Evolutionary conservation across 2,888 invertebrate species (phyloP).

Genomic region (Lampropteryx suffumata): DNA sequence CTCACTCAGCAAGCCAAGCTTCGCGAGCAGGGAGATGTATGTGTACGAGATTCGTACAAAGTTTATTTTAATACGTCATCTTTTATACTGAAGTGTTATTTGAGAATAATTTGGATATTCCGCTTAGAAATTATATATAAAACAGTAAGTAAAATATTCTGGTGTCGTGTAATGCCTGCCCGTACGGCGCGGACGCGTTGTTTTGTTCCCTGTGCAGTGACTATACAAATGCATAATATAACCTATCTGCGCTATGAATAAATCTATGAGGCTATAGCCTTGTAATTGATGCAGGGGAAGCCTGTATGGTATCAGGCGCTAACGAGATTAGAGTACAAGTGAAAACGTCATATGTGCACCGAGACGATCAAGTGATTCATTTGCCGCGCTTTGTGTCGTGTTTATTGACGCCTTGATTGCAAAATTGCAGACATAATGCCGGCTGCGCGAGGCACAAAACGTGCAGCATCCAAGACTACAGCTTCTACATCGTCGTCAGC

Average conservation of each 20-base stretch:
- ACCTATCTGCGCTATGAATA: slow-evolving; percentile 75
- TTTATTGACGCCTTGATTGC: slow-evolving; percentile 76
- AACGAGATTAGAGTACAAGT: slow-evolving; percentile 69
- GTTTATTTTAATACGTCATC: slow-evolving; percentile 78
- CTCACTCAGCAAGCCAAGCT: slow-evolving; percentile 63
- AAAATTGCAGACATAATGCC: slow-evolving; percentile 78
- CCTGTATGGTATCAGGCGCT: slow-evolving; percentile 58
- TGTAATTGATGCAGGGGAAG: slow-evolving; percentile 68
- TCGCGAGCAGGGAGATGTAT: slow-evolving; percentile 44
- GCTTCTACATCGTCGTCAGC: slow-evolving; percentile 58
- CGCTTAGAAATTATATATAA: slow-evolving; percentile 50
- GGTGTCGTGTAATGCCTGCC: slow-evolving; percentile 39
- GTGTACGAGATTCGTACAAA: slow-evolving; percentile 44
- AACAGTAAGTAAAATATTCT: slow-evolving; percentile 66
- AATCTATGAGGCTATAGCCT: slow-evolving; percentile 72
- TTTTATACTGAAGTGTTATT: slow-evolving; percentile 59
- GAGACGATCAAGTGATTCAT: slow-evolving; percentile 50
- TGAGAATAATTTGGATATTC: slow-evolving; percentile 50
- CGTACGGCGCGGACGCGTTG: slow-evolving; percentile 63
- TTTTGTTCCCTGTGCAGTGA: slow-evolving; percentile 72
- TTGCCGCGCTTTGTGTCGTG: slow-evolving; percentile 67
- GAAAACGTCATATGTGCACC: slow-evolving; percentile 66
- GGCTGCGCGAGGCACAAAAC: slow-evolving; percentile 78
- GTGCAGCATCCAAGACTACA: slow-evolving; percentile 73
- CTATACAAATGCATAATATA: slow-evolving; percentile 80